Conservation (phyloP, 2,888 invertebrate species). For the Trisateles emortualis region DNA sequence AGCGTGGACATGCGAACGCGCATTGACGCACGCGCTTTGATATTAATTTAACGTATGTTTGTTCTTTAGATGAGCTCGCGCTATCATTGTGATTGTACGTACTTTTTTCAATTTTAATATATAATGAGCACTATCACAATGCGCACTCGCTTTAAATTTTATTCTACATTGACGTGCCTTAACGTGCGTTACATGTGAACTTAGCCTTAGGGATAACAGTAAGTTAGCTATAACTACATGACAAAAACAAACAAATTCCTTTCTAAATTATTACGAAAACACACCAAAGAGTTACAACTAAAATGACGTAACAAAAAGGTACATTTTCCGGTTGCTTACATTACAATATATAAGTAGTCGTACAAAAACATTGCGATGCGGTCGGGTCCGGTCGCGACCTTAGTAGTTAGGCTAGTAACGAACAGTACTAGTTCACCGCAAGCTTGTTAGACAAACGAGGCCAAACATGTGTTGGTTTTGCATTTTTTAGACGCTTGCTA, state of each 20-base stretch:
- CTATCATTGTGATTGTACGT: too few species aligned
- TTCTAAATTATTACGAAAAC: neutral
- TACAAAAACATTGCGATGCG: conserved; percentile 38
- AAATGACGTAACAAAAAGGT: conserved; percentile 24
- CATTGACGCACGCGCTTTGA: too few species aligned
- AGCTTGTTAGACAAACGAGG: conserved; percentile 52
- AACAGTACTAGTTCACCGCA: conserved; percentile 48
- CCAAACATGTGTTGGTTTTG: conserved; percentile 49
- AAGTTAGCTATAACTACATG: neutral
- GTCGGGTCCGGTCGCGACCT: conserved; percentile 42
- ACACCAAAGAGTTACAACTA: conserved; percentile 1
- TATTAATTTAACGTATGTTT: too few species aligned
- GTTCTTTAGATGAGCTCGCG: too few species aligned
- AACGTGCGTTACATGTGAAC: too few species aligned
- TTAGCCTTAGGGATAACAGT: too few species aligned
- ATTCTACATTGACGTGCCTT: too few species aligned
- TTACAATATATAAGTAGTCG: conserved; percentile 35
- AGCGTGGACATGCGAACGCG: too few species aligned
- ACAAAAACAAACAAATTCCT: neutral
- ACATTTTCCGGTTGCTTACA: conserved; percentile 16
- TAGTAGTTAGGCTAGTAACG: conserved; percentile 43
- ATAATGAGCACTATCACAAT: too few species aligned
- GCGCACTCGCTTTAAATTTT: too few species aligned
- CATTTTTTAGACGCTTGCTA: conserved; percentile 45
- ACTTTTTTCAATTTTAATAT: too few species aligned